Evolutionary conservation across 2,113 vertebrate species (phyloP), one percentile per base, ranked within the genome.

Genomic region (Diadophis punctatus): DNA sequence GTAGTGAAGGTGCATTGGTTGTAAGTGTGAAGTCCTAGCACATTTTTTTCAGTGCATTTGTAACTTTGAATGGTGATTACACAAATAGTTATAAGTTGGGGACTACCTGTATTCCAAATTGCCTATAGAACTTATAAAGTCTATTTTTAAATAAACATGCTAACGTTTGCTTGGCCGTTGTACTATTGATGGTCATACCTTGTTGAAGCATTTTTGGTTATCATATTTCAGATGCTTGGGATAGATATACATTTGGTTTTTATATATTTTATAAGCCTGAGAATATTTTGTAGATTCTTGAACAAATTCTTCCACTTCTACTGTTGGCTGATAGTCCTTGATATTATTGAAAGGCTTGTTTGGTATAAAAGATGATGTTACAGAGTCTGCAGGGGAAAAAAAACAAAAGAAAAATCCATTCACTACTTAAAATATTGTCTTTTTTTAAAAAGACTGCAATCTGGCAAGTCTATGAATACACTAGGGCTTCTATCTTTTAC

Each of bases 161-260:
- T 46, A 30, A 87, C 10, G 22, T 8, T n/a, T 87, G 27, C 58
- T 55, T 68, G 51, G 1, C 27, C 34, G 1, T 58, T 89, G 68
- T 39, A 7, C 7, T 48, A 39, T 16, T 89, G 8, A 46, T 39
- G 1, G 27, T 80, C 34, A 46, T 97, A 99, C 99, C 99, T 99
- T 99, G 95, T 98, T 98, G 92, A 99, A 99, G 95, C 98, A 99
- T 96, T 99, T 99, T 97, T 99, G 99, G 95, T 98, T 98, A 94
- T 99, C 99, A 3, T 99, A 99, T 91, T 99, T 99, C 86, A 99
- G 99, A 95, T 99, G 99, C 95, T 98, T 99, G 52, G 99, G 99
- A 93, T 99, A 99, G 48, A 99, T 93, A n/a, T 99, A 99, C 96
- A 99, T 98, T 97, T 99, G 99, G 97, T 99, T 99, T 97, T 98